phyloP scores from a whole-genome alignment of 2,113 vertebrate genomes.

The Archocentrus centrarchus region DNA sequence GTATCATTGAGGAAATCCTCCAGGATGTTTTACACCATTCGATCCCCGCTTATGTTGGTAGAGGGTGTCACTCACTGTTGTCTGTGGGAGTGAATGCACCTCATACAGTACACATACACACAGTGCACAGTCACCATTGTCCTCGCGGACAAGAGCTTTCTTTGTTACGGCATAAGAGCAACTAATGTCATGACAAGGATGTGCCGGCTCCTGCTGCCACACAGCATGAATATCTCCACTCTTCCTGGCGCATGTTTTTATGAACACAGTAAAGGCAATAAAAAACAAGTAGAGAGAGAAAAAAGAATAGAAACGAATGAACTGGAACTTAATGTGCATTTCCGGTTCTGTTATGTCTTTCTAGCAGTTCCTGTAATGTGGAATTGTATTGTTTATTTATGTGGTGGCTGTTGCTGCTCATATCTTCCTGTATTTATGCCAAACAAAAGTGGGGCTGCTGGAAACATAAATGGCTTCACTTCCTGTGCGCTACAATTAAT shows the following conservation, averaged over 20 bases:
- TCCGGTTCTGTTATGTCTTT: background rate
- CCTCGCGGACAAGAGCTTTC: conserved; percentile 58
- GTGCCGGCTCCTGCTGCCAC: conserved; percentile 5
- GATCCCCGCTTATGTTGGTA: conserved; percentile 25
- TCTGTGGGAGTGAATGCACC: conserved; percentile 28
- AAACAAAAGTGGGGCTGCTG: conserved; percentile 5
- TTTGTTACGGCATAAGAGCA: conserved; percentile 57
- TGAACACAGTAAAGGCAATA: background rate
- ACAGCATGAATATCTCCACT: background rate
- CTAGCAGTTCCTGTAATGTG: background rate
- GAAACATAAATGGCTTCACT: conserved; percentile 32
- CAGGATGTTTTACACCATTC: conserved; percentile 43
- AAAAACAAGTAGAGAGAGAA: background rate
- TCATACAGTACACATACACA: conserved; percentile 15
- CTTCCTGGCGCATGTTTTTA: background rate
- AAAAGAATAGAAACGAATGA: background rate
- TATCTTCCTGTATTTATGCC: conserved; percentile 30
- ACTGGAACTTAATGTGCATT: background rate
- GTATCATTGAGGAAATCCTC: conserved; percentile 62
- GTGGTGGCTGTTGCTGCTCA: background rate
- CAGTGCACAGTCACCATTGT: conserved; percentile 51
- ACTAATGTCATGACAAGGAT: conserved; percentile 26
- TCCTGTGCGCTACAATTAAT: conserved; percentile 16
- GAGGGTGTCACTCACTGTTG: conserved; percentile 43
- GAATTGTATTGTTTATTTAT: conserved; percentile 13